Conservation (phyloP, 2,797 vertebrate species). For the Diglossa cyanea region DNA sequence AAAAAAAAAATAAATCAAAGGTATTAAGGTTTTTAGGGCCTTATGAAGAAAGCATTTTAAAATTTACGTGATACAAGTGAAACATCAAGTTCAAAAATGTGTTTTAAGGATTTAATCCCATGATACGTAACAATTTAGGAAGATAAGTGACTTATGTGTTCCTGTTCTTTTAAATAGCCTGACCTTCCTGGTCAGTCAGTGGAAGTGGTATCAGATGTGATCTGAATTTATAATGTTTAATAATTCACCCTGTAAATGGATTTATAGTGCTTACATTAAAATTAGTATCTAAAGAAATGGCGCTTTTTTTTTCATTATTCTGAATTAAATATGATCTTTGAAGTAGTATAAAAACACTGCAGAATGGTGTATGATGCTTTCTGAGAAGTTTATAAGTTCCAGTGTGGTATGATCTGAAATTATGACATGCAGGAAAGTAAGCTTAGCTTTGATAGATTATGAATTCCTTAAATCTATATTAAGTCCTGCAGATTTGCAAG, state of each 20-base stretch:
- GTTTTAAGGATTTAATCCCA: slow-evolving; percentile 36
- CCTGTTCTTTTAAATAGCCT: background rate
- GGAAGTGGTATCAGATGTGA: background rate
- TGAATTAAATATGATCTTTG: background rate
- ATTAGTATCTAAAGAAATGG: background rate
- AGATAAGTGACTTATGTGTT: background rate
- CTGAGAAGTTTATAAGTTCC: background rate
- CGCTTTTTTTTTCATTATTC: background rate
- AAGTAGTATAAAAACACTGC: background rate
- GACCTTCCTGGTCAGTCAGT: background rate
- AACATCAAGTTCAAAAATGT: background rate
- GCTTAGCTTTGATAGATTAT: background rate
- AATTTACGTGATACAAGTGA: slow-evolving; percentile 14
- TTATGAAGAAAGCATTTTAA: background rate
- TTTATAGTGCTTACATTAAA: background rate
- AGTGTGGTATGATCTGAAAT: background rate
- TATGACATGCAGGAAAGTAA: background rate
- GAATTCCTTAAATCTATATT: background rate
- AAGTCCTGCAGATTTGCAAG: background rate
- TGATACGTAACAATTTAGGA: background rate
- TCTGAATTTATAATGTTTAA: background rate
- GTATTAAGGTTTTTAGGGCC: background rate
- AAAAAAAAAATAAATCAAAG: background rate
- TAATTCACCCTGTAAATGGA: background rate
- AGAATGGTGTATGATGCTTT: background rate